A percentile compares a stretch with the other conserved stretches of the same genome.
Conservation (phyloP, 2,113 vertebrate species). For the Pyxicephalus adspersus region DNA sequence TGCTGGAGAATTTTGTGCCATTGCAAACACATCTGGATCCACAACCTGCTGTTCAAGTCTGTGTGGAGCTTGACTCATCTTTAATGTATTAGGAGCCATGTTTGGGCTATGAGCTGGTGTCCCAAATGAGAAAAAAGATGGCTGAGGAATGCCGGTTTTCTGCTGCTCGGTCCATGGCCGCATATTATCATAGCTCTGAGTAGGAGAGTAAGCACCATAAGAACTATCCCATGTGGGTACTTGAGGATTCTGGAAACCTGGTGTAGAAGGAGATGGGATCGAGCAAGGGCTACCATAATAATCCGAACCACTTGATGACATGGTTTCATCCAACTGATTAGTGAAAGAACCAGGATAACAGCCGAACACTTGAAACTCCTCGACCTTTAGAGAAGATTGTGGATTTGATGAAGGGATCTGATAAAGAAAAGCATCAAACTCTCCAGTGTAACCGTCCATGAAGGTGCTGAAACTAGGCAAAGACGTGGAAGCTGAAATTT, state of each 20-base stretch:
- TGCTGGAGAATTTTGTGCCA: conserved; percentile 60
- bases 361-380: conserved; percentile 90
- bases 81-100: conserved; percentile 63
- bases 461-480: conserved; percentile 88
- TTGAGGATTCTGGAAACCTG: conserved; percentile 79
- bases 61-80: conserved; percentile 67
- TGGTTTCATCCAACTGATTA: conserved; percentile 77
- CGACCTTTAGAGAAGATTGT: conserved; percentile 76
- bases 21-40: conserved; percentile 68
- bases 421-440: conserved; percentile 88
- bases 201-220: conserved; percentile 82
- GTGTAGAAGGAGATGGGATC: conserved; percentile 80
- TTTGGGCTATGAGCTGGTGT: conserved; percentile 70
- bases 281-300: conserved; percentile 89
- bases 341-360: conserved; percentile 86
- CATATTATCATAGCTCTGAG: conserved; percentile 76
- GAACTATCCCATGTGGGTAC: conserved; percentile 83
- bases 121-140: conserved; percentile 83
- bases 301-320: conserved; percentile 86
- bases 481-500: conserved; percentile 71
- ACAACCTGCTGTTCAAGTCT: conserved; percentile 76
- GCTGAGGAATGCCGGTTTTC: conserved; percentile 69
- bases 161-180: conserved; percentile 79
- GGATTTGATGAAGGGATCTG: conserved; percentile 74
- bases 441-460: conserved; percentile 80